Conservation (phyloP, 2,113 vertebrate genomes). For the Puntigrus tetrazona region DNA sequence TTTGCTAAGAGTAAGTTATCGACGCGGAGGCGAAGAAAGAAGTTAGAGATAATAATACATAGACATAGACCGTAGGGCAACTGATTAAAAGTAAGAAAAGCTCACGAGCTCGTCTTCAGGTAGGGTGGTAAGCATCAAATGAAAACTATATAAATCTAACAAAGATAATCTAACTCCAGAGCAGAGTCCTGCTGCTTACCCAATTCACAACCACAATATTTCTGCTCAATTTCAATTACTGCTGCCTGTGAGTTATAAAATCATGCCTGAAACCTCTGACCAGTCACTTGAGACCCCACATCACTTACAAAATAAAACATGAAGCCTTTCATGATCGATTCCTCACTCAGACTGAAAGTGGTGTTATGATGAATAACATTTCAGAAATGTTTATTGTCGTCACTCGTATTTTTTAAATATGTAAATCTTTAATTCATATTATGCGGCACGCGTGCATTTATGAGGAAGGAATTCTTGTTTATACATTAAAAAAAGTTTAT, state of each 20-base stretch:
- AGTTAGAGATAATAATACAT: not conserved
- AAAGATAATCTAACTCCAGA: not conserved
- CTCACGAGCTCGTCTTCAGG: not conserved
- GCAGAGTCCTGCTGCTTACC: not conserved
- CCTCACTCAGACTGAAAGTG: constrained; percentile 33
- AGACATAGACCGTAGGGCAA: not conserved
- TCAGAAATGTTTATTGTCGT: not conserved
- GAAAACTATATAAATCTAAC: not conserved
- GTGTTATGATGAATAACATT: not conserved
- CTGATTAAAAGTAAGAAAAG: not conserved
- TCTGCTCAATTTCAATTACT: too few relatives aligned
- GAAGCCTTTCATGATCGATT: not conserved
- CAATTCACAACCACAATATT: not conserved
- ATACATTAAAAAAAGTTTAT: not conserved
- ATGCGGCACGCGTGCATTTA: not conserved
- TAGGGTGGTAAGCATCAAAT: not conserved
- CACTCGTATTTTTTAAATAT: not conserved
- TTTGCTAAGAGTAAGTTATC: not conserved
- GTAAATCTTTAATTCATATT: not conserved
- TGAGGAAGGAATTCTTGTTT: not conserved
- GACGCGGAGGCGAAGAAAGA: not conserved
- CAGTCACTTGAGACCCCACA: constrained; percentile 18
- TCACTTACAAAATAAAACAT: not conserved
- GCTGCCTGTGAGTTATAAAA: not conserved
- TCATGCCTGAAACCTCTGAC: constrained; percentile 23